A percentile compares a stretch with the other conserved stretches of the same genome.
phyloP scores from a whole-genome alignment of 2,888 invertebrate species.

The Philonicus albiceps region DNA sequence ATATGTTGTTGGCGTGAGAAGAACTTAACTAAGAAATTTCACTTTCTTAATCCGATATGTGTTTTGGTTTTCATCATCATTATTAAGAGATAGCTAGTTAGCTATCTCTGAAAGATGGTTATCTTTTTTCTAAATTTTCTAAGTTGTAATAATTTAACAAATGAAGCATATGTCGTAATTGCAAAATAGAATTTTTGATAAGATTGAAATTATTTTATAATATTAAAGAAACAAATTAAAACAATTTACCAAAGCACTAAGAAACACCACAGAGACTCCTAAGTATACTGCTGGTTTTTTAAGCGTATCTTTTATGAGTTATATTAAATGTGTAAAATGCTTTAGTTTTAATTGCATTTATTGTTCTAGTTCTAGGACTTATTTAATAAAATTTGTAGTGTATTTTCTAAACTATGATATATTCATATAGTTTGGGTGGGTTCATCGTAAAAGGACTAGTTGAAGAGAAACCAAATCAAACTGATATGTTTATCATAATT shows the following conservation, averaged over 20 bases:
- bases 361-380: not conserved
- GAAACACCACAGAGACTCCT: not conserved
- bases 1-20: too few species aligned
- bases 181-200: not conserved
- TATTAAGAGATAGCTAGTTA: not conserved
- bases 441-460: not conserved
- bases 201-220: not conserved
- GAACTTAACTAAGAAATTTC: not conserved
- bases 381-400: not conserved
- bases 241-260: not conserved
- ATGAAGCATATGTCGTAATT: not conserved
- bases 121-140: not conserved
- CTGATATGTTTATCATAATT: not conserved
- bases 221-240: not conserved
- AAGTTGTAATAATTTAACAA: not conserved
- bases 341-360: not conserved
- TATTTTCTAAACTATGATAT: not conserved
- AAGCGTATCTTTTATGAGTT: not conserved
- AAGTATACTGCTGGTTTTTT: not conserved
- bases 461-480: not conserved
- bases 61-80: not conserved
- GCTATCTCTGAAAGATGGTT: not conserved
- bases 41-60: not conserved
- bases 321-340: not conserved
- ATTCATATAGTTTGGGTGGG: not conserved